Conservation (phyloP, 2,797 vertebrate species). For the Falco berigora region DNA sequence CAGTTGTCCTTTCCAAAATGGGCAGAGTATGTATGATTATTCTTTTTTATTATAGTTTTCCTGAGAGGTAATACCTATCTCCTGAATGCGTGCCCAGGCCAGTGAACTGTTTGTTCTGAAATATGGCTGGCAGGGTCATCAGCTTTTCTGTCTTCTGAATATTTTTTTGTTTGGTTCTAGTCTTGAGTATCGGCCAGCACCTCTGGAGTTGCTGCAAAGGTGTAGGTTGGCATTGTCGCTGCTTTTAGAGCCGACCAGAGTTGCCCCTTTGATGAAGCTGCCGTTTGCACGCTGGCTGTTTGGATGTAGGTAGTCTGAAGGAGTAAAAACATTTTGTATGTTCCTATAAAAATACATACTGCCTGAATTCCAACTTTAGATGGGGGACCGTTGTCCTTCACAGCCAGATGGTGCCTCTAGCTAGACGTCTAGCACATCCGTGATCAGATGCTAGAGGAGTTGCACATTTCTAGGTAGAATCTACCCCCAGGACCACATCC, state of each 20-base stretch:
- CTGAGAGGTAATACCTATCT: not conserved
- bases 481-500: not conserved
- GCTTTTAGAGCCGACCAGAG: not conserved
- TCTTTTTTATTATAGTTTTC: not conserved
- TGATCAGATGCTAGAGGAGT: not conserved
- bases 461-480: not conserved
- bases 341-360: not conserved
- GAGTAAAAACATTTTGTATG: not conserved
- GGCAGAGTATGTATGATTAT: not conserved
- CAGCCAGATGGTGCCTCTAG: not conserved
- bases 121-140: not conserved
- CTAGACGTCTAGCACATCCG: rapidly evolving
- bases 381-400: not conserved
- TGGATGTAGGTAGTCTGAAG: not conserved
- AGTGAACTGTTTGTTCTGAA: not conserved
- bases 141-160: not conserved
- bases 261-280: not conserved
- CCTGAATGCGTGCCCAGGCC: not conserved
- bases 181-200: rapidly evolving
- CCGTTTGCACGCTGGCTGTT: not conserved
- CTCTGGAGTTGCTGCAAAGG: not conserved
- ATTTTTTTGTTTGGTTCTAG: not conserved
- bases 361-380: not conserved
- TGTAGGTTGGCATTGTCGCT: not conserved
- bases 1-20: not conserved